phyloP scores from a whole-genome alignment of 2,888 invertebrate species.

The Lasioglossum zephyrum region DNA sequence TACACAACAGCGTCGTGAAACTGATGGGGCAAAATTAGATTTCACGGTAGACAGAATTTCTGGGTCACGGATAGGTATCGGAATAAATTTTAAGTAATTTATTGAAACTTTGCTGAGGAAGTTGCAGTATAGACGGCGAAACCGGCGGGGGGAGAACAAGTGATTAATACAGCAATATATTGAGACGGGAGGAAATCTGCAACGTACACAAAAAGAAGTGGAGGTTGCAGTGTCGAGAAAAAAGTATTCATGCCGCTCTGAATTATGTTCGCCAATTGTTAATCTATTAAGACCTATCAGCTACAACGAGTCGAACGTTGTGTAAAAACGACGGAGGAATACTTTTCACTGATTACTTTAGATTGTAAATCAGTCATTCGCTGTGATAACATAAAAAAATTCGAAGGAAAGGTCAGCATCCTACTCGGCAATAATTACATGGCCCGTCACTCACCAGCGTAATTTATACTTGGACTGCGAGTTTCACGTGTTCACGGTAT shows the following conservation, averaged over 20 bases:
- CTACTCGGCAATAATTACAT: not conserved
- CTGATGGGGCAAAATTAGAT: constrained; percentile 43
- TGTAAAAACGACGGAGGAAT: not conserved
- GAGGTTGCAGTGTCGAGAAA: not conserved
- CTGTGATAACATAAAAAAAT: not conserved
- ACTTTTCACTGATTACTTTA: not conserved
- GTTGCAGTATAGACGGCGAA: not conserved
- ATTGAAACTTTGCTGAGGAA: constrained; percentile 34
- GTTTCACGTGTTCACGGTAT: not conserved
- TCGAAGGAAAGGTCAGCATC: not conserved
- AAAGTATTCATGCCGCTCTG: not conserved
- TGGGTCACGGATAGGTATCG: constrained; percentile 31
- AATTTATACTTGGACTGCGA: not conserved
- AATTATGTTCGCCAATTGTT: not conserved
- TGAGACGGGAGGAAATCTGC: constrained; percentile 18
- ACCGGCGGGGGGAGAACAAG: not conserved
- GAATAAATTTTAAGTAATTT: constrained; percentile 51
- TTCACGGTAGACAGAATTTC: constrained; percentile 48
- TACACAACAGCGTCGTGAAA: constrained; percentile 24
- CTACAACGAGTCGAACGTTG: not conserved
- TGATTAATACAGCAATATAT: constrained; percentile 32
- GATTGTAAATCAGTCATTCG: constrained; percentile 1
- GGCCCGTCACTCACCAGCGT: not conserved
- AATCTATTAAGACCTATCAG: not conserved
- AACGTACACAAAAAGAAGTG: not conserved